Conservation (phyloP, 1,140 invertebrate species). For the Zaprionus tsacasi region DNA sequence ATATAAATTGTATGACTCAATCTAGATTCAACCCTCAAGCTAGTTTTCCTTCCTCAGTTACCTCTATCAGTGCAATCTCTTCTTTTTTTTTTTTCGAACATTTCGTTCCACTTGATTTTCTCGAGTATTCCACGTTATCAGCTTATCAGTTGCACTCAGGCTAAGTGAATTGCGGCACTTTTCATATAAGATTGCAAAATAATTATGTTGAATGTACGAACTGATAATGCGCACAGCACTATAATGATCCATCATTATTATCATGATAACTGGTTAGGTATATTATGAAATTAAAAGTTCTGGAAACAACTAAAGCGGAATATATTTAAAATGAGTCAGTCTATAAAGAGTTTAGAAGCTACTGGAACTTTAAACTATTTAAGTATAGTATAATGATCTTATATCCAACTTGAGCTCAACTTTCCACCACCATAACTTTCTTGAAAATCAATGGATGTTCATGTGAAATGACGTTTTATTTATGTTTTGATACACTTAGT, state of each 20-base stretch:
- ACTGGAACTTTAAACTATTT: background rate
- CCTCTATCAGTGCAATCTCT: background rate
- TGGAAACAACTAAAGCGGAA: background rate
- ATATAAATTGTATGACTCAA: no score
- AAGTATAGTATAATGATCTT: no score
- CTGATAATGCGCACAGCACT: background rate
- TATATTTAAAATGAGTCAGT: background rate
- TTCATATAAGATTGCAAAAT: background rate
- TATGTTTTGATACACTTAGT: no score
- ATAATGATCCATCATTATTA: slow-evolving; percentile 4
- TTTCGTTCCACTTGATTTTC: background rate
- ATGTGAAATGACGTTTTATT: no score
- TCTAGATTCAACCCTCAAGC: background rate
- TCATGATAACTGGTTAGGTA: background rate
- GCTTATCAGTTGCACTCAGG: background rate
- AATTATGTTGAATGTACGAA: background rate
- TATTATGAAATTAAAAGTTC: background rate
- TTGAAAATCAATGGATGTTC: no score
- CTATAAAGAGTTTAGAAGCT: background rate
- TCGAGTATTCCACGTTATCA: background rate
- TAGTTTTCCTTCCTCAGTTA: background rate
- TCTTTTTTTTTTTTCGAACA: background rate
- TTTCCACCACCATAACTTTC: no score
- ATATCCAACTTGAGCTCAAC: no score
- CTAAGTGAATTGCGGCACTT: background rate